Evolutionary conservation across 2,888 invertebrate species (phyloP).

Genomic region (Calliscelio sp.): DNA sequence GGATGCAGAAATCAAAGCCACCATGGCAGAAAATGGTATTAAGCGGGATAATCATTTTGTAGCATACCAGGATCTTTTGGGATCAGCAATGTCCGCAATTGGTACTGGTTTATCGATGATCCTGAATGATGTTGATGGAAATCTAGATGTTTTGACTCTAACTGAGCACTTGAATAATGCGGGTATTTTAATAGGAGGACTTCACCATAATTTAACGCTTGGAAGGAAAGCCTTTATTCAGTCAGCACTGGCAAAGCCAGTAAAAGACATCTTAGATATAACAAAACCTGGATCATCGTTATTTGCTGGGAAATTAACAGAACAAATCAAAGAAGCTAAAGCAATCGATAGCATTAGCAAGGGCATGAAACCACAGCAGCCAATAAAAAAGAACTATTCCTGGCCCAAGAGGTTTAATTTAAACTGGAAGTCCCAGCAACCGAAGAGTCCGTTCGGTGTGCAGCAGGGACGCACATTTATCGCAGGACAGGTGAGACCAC

Average conservation of each 20-base stretch:
- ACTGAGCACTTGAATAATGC: conserved; percentile 15
- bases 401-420: conserved; percentile 16
- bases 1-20: conserved; percentile 4
- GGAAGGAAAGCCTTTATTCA: conserved; percentile 14
- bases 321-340: conserved; percentile 41
- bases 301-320: conserved; percentile 15
- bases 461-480: conserved; percentile 8
- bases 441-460: conserved; percentile 7
- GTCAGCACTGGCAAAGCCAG: not conserved
- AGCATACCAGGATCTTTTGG: conserved; percentile 2
- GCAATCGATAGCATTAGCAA: not conserved
- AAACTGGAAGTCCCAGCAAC: conserved; percentile 22
- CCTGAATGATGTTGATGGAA: not conserved
- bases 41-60: conserved; percentile 8
- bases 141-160: not conserved
- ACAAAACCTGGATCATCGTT: conserved; percentile 25
- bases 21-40: conserved; percentile 4
- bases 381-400: not conserved
- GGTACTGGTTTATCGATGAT: not conserved
- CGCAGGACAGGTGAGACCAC: conserved; percentile 32
- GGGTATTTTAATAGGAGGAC: not conserved
- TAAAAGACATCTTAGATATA: conserved; percentile 7
- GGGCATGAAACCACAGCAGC: conserved; percentile 16
- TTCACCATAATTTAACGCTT: not conserved
- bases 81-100: conserved; percentile 17